phyloP scores from a whole-genome alignment of 2,888 invertebrate genomes.

The Limnephilus lunatus region DNA sequence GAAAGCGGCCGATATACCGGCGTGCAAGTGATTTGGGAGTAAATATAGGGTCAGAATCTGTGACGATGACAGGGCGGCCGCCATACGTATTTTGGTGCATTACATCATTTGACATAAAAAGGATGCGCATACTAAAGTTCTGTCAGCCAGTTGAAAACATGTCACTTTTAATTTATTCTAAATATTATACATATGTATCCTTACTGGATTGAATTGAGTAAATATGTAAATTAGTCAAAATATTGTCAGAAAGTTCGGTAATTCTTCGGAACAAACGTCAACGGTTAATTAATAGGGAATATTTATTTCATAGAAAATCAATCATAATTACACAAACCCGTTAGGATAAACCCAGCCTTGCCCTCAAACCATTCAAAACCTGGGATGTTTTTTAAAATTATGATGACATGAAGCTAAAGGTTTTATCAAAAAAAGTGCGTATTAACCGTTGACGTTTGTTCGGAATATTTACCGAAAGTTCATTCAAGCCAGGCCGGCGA shows the following conservation, averaged over 20 bases:
- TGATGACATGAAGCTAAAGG: too few relatives aligned
- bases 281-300: too few relatives aligned
- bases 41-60: slow-evolving; percentile 13
- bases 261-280: too few relatives aligned
- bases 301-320: too few relatives aligned
- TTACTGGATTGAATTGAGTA: background rate
- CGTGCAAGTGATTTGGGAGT: slow-evolving; percentile 8
- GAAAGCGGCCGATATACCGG: background rate
- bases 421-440: too few relatives aligned
- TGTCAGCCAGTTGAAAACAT: slow-evolving; percentile 27
- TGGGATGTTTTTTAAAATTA: too few relatives aligned
- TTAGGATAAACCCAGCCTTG: too few relatives aligned
- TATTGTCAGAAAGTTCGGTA: background rate
- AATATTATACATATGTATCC: background rate
- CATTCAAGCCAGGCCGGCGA: background rate
- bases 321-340: too few relatives aligned
- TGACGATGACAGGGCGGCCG: slow-evolving; percentile 46
- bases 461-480: too few relatives aligned
- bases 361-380: too few relatives aligned
- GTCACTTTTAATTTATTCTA: background rate
- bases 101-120: slow-evolving; percentile 74
- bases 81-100: slow-evolving; percentile 72
- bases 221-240: background rate
- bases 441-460: too few relatives aligned
- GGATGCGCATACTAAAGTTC: slow-evolving; percentile 66